A percentile compares a stretch with the other conserved stretches of the same genome.
These are phyloP conservation scores for Chunga burmeisteri DNA, from an alignment of 2,113 vertebrate genomes.

Conservation along the genomic window DNA sequence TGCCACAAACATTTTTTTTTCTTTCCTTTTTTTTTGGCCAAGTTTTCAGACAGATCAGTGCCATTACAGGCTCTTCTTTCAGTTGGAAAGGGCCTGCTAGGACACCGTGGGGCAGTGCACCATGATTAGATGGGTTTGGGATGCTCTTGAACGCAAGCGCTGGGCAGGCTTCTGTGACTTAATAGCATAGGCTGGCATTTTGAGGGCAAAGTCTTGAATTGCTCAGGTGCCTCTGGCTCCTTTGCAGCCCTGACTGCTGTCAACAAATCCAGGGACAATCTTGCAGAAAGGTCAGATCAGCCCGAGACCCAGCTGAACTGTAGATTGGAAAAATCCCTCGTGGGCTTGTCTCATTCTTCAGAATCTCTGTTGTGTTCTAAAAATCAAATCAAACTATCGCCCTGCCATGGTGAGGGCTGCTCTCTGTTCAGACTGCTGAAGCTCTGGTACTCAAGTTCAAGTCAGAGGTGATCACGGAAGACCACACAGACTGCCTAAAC, in stretches of 20 bases:
- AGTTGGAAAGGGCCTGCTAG: not conserved
- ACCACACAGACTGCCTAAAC: not conserved
- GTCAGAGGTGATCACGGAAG: not conserved
- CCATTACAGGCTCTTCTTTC: not conserved
- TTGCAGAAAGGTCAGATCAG: not conserved
- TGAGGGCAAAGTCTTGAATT: not conserved
- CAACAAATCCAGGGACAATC: not conserved
- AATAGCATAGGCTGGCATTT: not conserved
- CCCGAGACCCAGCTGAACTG: not conserved
- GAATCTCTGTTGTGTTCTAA: not conserved
- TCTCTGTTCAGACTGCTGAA: not conserved
- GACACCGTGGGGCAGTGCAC: rapidly evolving
- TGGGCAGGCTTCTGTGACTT: not conserved
- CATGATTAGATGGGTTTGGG: not conserved
- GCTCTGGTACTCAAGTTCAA: not conserved
- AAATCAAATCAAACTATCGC: not conserved
- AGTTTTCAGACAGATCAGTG: not conserved
- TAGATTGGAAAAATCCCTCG: not conserved
- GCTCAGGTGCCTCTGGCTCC: not conserved
- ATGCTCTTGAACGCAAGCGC: rapidly evolving
- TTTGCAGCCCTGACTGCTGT: not conserved
- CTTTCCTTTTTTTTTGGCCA: rapidly evolving
- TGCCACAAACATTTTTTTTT: not conserved
- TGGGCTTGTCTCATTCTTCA: not conserved
- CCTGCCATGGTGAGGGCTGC: not conserved